Evolutionary conservation across 2,888 invertebrate genomes (phyloP).

Genomic region (Allygus modestus): DNA sequence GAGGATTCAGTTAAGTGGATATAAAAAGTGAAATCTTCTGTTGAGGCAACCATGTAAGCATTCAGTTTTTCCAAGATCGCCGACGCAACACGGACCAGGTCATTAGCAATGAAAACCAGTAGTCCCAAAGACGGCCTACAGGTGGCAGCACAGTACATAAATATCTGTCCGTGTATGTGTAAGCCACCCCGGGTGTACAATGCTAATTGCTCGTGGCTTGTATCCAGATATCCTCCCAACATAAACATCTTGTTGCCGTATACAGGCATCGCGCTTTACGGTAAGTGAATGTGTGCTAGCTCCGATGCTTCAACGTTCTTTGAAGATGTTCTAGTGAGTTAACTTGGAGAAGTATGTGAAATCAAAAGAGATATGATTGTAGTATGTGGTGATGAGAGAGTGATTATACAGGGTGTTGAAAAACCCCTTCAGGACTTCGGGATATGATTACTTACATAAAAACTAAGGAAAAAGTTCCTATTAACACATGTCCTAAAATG

Average conservation of each 20-base stretch:
- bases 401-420: too few species aligned
- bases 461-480: too few species aligned
- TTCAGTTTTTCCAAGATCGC: background rate
- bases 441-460: too few species aligned
- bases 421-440: too few species aligned
- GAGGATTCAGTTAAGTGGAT: too few species aligned
- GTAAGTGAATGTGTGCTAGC: background rate
- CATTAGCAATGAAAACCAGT: slow-evolving; percentile 17
- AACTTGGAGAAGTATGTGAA: too few species aligned
- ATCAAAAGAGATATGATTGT: too few species aligned
- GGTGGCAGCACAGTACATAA: slow-evolving; percentile 34
- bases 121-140: background rate
- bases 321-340: too few species aligned
- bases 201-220: slow-evolving; percentile 38
- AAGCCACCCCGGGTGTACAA: slow-evolving; percentile 43
- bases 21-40: background rate
- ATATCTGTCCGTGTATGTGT: background rate
- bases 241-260: slow-evolving; percentile 27
- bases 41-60: too few species aligned
- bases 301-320: too few species aligned
- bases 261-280: background rate
- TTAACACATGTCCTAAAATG: too few species aligned
- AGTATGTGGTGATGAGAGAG: too few species aligned
- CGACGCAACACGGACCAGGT: background rate
- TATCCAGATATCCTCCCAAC: slow-evolving; percentile 29